Conservation (phyloP, 1,140 invertebrate genomes). For the Galleria mellonella region DNA sequence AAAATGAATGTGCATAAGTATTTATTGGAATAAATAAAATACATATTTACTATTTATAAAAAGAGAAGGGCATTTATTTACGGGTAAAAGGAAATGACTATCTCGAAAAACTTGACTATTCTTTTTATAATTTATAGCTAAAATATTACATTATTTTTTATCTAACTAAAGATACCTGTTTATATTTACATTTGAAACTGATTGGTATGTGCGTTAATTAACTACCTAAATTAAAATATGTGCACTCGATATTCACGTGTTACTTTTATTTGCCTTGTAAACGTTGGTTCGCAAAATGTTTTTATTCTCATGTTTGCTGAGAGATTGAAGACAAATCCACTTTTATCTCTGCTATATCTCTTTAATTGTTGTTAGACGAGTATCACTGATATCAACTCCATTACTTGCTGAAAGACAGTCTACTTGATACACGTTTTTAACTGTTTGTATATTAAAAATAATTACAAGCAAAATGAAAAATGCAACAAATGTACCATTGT, state of each 20-base stretch:
- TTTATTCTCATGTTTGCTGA: slow-evolving; percentile 32
- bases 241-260: slow-evolving; percentile 15
- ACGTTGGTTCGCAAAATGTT: neutral
- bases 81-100: too few species aligned
- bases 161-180: too few species aligned
- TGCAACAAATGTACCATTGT: slow-evolving; percentile 20
- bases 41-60: too few species aligned
- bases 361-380: slow-evolving; percentile 32
- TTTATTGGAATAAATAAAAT: too few species aligned
- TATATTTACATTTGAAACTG: too few species aligned
- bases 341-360: slow-evolving; percentile 48
- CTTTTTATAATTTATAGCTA: too few species aligned
- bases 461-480: slow-evolving; percentile 38
- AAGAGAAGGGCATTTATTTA: too few species aligned
- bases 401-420: slow-evolving; percentile 19
- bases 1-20: too few species aligned
- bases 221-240: too few species aligned
- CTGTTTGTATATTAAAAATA: slow-evolving; percentile 12
- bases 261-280: slow-evolving; percentile 5
- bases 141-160: too few species aligned
- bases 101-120: too few species aligned
- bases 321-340: slow-evolving; percentile 51
- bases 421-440: slow-evolving; percentile 11
- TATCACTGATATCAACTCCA: slow-evolving; percentile 27
- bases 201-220: too few species aligned